These are phyloP conservation scores for Circaetus gallicus DNA, from an alignment of 2,113 vertebrate species.

Conservation along the genomic window DNA sequence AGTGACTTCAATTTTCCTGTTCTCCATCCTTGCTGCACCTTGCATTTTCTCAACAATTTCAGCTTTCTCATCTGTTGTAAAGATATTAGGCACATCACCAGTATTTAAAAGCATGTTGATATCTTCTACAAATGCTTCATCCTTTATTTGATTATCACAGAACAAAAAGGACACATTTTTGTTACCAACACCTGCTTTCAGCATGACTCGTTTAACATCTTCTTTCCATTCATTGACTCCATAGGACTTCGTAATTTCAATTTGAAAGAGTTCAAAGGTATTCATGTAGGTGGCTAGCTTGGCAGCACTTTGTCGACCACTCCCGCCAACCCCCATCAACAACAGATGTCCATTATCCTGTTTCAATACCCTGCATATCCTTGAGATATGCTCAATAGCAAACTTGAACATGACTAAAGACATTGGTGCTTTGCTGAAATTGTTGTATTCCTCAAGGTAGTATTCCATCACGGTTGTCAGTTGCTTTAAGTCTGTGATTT, in stretches of 20 bases:
- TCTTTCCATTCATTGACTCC: slow-evolving; percentile 83
- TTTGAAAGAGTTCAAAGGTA: slow-evolving; percentile 83
- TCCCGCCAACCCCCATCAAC: slow-evolving; percentile 87
- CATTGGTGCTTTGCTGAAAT: slow-evolving; percentile 88
- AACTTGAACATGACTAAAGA: slow-evolving; percentile 92
- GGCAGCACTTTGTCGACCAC: slow-evolving; percentile 85
- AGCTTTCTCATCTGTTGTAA: slow-evolving; percentile 86
- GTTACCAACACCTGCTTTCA: slow-evolving; percentile 78
- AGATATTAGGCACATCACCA: slow-evolving; percentile 89
- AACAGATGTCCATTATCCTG: slow-evolving; percentile 88
- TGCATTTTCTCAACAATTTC: slow-evolving; percentile 90
- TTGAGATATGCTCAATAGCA: slow-evolving; percentile 90
- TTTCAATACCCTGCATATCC: slow-evolving; percentile 89
- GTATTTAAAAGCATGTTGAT: slow-evolving; percentile 92
- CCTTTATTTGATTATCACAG: slow-evolving; percentile 88
- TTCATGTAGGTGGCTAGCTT: slow-evolving; percentile 88
- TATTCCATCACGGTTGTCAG: slow-evolving; percentile 84
- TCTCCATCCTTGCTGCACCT: slow-evolving; percentile 75
- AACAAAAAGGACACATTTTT: slow-evolving; percentile 84
- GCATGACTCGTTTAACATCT: slow-evolving; percentile 86
- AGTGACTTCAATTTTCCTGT: slow-evolving; percentile 80
- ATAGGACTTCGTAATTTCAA: slow-evolving; percentile 88
- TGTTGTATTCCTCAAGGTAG: slow-evolving; percentile 90
- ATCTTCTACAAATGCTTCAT: slow-evolving; percentile 88
- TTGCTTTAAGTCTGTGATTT: slow-evolving; percentile 83